These are phyloP conservation scores for Passer domesticus DNA, from an alignment of 2,113 vertebrate genomes.

Conservation along the genomic window DNA sequence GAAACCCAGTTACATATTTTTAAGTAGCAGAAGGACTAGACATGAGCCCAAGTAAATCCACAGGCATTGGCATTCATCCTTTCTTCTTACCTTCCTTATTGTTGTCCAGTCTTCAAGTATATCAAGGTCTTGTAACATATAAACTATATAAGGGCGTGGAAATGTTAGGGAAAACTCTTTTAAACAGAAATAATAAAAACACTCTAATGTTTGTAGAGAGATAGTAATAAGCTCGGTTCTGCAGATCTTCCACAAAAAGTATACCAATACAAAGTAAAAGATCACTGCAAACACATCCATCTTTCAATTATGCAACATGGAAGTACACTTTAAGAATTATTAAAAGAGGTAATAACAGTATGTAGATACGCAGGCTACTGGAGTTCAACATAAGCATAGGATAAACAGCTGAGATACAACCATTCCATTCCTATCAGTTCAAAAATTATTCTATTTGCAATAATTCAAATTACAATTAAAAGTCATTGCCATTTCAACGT, in stretches of 20 bases:
- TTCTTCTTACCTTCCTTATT: constrained; percentile 88
- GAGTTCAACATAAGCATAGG: not conserved
- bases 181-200: not conserved
- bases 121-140: constrained; percentile 97
- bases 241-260: not conserved
- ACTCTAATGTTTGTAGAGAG: not conserved
- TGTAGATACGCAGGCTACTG: not conserved
- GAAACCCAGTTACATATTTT: not conserved
- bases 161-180: constrained; percentile 76
- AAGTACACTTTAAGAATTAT: not conserved
- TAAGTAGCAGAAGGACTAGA: not conserved
- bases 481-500: not conserved
- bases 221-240: not conserved
- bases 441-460: not conserved
- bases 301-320: not conserved
- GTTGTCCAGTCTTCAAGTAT: constrained; percentile 98
- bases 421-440: not conserved
- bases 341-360: not conserved
- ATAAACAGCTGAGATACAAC: not conserved
- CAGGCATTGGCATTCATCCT: not conserved
- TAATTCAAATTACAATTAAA: not conserved
- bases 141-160: constrained; percentile 95
- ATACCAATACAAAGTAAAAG: not conserved
- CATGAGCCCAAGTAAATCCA: not conserved
- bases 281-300: not conserved